Evolutionary conservation across 2,113 vertebrate genomes (phyloP).

Genomic region (Cisticola juncidis): DNA sequence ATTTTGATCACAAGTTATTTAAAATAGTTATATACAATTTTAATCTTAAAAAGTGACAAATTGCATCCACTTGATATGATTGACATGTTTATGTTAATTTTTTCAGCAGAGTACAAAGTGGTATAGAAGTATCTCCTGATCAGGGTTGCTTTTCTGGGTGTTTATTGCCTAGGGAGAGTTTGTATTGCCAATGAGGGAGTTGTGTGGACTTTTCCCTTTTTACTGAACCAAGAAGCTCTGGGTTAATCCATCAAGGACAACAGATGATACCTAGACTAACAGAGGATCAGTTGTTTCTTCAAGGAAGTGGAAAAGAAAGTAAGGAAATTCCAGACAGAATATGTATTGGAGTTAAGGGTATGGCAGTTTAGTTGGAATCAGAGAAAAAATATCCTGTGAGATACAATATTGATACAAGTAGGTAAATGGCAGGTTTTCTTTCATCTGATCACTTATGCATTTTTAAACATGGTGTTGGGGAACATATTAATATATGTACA

Average conservation of each 20-base stretch:
- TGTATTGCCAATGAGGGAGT: neutral
- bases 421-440: neutral
- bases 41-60: neutral
- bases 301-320: neutral
- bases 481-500: neutral
- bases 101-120: neutral
- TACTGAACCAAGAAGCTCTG: neutral
- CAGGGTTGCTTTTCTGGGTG: neutral
- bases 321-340: neutral
- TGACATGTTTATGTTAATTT: neutral
- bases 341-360: neutral
- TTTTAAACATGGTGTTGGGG: neutral
- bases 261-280: neutral
- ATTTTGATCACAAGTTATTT: neutral
- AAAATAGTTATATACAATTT: neutral
- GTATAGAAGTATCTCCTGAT: neutral
- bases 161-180: neutral
- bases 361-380: neutral
- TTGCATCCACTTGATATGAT: neutral
- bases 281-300: neutral
- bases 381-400: neutral
- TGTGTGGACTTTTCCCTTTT: neutral
- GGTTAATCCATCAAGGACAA: neutral
- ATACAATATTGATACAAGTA: neutral
- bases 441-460: neutral